Evolutionary conservation across 2,888 invertebrate species (phyloP).

Genomic region (Patella pellucida): DNA sequence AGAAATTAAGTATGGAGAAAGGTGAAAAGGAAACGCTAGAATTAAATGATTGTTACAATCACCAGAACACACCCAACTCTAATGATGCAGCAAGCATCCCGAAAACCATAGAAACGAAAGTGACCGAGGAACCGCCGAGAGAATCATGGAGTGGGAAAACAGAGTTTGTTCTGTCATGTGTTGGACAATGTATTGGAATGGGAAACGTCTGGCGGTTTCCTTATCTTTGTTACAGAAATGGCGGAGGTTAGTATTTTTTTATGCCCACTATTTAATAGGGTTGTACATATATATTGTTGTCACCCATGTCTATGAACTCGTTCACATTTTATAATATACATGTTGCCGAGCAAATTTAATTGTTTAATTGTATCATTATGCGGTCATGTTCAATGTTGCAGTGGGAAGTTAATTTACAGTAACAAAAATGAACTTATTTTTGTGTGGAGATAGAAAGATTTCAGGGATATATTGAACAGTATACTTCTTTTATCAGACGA

Average conservation of each 20-base stretch:
- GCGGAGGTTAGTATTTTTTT: constrained; percentile 48
- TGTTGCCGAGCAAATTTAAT: no score
- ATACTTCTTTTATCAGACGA: no score
- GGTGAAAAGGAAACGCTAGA: constrained; percentile 25
- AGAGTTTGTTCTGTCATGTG: constrained; percentile 57
- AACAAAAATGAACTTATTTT: no score
- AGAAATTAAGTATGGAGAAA: constrained; percentile 24
- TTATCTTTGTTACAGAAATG: constrained; percentile 59
- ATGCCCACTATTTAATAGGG: background rate
- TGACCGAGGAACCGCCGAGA: constrained; percentile 30
- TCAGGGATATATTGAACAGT: no score
- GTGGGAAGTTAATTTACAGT: no score
- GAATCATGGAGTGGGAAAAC: constrained; percentile 55
- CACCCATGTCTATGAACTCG: no score
- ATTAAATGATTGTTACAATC: constrained; percentile 23
- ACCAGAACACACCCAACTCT: background rate
- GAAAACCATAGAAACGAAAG: constrained; percentile 27
- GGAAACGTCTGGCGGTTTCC: constrained; percentile 60
- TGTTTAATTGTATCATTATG: no score
- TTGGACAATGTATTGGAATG: constrained; percentile 59
- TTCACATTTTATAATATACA: no score
- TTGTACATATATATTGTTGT: no score
- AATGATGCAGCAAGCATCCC: constrained; percentile 17
- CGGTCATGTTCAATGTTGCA: no score
- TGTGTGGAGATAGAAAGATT: no score